A percentile compares a stretch with the other conserved stretches of the same genome.
Conservation (phyloP, 2,797 vertebrate genomes). For the Leptoclinus maculatus region DNA sequence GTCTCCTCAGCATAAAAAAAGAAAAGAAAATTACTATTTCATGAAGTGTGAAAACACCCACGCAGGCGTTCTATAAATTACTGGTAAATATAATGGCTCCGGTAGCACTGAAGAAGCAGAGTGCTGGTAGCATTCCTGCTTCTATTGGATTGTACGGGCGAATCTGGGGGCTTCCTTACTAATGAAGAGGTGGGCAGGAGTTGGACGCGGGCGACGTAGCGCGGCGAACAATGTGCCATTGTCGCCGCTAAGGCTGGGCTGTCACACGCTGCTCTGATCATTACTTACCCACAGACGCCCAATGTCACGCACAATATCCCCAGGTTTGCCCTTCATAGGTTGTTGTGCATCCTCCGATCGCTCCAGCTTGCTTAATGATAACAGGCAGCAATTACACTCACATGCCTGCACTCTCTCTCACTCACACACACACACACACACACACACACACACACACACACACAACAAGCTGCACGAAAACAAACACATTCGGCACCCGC, state of each 20-base stretch:
- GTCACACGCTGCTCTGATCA: conserved; percentile 74
- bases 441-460: neutral
- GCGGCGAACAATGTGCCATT: conserved; percentile 69
- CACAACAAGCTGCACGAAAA: conserved; percentile 58
- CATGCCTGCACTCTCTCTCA: conserved; percentile 35
- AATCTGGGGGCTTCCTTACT: conserved; percentile 51
- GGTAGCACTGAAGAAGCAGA: conserved; percentile 41
- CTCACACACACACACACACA: conserved; percentile 44
- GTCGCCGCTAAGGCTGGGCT: conserved; percentile 61
- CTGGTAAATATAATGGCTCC: conserved; percentile 55
- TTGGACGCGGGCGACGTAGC: conserved; percentile 46
- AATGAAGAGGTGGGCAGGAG: conserved; percentile 70
- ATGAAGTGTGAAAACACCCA: conserved; percentile 62
- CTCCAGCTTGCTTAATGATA: conserved; percentile 73
- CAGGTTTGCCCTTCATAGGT: conserved; percentile 81
- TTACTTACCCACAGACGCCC: conserved; percentile 80
- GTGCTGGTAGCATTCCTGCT: conserved; percentile 23
- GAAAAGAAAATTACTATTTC: conserved; percentile 51
- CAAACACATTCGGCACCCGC: conserved; percentile 60
- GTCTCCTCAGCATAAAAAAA: conserved; percentile 51
- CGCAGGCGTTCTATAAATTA: conserved; percentile 57
- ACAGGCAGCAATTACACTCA: conserved; percentile 73
- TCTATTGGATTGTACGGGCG: conserved; percentile 14
- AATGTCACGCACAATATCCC: conserved; percentile 80
- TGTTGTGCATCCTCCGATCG: conserved; percentile 72